Conservation (phyloP, 2,113 vertebrate species). For the Lichenostomus cassidix region DNA sequence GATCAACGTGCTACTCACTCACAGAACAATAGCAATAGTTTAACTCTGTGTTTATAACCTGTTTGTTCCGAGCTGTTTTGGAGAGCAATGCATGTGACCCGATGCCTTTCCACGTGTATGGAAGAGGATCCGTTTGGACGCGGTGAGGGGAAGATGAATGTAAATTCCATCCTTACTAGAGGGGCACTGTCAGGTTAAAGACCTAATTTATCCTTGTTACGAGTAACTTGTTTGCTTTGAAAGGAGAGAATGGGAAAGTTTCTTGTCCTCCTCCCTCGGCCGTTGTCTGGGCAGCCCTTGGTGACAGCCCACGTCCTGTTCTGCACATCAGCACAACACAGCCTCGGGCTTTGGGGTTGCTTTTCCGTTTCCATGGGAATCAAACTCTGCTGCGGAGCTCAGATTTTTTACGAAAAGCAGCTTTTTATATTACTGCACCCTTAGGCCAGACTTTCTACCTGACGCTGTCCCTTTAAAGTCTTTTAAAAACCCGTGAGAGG, state of each 20-base stretch:
- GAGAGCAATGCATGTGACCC: conserved; percentile 37
- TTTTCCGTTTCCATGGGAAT: conserved; percentile 16
- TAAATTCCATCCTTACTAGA: not conserved
- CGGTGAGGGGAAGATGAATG: conserved; percentile 3
- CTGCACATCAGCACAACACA: not conserved
- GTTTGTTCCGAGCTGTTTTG: conserved; percentile 30
- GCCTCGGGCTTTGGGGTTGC: not conserved
- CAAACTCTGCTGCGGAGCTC: not conserved
- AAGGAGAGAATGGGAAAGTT: not conserved
- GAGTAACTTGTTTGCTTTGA: not conserved
- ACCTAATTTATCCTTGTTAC: not conserved
- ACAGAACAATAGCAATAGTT: conserved; percentile 80
- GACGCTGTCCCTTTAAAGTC: conserved; percentile 26
- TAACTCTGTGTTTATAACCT: conserved; percentile 45
- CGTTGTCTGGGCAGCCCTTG: not conserved
- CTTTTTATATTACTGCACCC: not conserved
- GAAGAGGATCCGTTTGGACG: not conserved
- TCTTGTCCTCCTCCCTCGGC: not conserved
- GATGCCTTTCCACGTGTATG: not conserved
- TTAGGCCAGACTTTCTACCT: conserved; percentile 16
- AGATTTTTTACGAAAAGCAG: conserved; percentile 28
- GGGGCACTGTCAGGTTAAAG: conserved; percentile 33
- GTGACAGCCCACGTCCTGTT: not conserved
- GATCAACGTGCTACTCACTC: conserved; percentile 25
- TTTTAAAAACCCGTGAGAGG: not conserved